These are phyloP conservation scores for Syngnathoides biaculeatus DNA, from an alignment of 2,113 vertebrate species.

Conservation along the genomic window DNA sequence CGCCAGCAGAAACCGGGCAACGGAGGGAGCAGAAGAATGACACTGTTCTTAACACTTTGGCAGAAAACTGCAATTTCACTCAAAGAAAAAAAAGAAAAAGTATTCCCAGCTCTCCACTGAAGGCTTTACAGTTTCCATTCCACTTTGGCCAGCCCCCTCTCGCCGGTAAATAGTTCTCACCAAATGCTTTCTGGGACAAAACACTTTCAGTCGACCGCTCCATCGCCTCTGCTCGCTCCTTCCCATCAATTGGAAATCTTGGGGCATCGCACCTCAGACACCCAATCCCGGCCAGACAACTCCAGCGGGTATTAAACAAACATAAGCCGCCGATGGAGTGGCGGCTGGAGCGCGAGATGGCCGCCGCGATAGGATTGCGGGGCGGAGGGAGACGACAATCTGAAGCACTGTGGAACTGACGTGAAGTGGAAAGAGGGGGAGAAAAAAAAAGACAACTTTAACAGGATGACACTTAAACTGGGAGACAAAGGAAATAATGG, in stretches of 20 bases:
- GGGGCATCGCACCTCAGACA: conserved; percentile 58
- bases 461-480: conserved; percentile 38
- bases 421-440: neutral
- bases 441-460: conserved; percentile 1
- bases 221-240: conserved; percentile 46
- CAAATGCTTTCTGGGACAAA: conserved; percentile 50
- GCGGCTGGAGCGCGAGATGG: conserved; percentile 63
- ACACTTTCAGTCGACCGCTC: conserved; percentile 56
- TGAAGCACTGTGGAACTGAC: conserved; percentile 41
- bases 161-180: conserved; percentile 43
- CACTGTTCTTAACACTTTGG: neutral
- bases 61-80: conserved; percentile 56
- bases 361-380: conserved; percentile 58
- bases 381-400: conserved; percentile 57
- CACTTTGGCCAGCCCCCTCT: conserved; percentile 30
- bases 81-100: conserved; percentile 52
- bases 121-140: conserved; percentile 56
- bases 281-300: conserved; percentile 57
- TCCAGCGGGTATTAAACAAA: conserved; percentile 78
- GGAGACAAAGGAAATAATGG: conserved; percentile 33
- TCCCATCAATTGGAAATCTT: conserved; percentile 66
- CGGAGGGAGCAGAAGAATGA: neutral
- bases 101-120: conserved; percentile 54
- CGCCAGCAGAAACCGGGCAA: neutral
- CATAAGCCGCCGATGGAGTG: conserved; percentile 70